Base-by-base conservation (phyloP, 1,140 invertebrate species). In the Nephotettix cincticeps region DNA sequence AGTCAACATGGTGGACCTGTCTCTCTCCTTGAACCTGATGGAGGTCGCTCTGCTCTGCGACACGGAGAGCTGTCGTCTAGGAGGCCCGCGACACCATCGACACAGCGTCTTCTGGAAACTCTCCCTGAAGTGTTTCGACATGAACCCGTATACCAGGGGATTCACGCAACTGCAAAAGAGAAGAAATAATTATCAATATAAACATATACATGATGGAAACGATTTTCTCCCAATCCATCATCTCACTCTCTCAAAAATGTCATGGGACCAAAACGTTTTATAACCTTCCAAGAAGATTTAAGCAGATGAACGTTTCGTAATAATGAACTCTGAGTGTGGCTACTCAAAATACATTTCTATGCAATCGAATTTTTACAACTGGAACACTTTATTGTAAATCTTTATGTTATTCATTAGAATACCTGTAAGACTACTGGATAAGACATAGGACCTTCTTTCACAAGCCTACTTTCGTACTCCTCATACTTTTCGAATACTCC, bases 61-160 rank as follows among this genome's bases (percentile, higher is more conserved):
- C 19, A 80, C 25, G 4, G 78, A 78, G 0, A 73, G 63, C 23
- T 76, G 68, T n/a, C 79, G 69, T 23, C 66, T 72, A 1, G 71
- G 68, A 27, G 54, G 27, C 1, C 66, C 61, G 17, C 54, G 14
- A 6, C 79, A 75, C 68, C 82, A 83, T 25, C 78, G 75, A 72
- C 78, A 78, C 14, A 86, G 74, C 0, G 83, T 82, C 74, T 77
- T 82, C 27, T 80, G 78, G 76, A 88, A 88, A 30, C 88, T 89
- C 72, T 90, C 84, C 61, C 91, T 81, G 80, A 93, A 93, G 80
- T 89, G 90, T 75, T 88, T 88, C 3, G 91, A 93, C 89, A 93
- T 92, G 79, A 93, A 93, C 27, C 90, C 91, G 78, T 93, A 93
- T 4, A 93, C 85, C 47, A 93, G 85, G 13, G 91, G 91, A 81